Evolutionary conservation across 2,888 invertebrate species (phyloP), one percentile per base, ranked within the genome.

Genomic region (Pseudoips prasinana): DNA sequence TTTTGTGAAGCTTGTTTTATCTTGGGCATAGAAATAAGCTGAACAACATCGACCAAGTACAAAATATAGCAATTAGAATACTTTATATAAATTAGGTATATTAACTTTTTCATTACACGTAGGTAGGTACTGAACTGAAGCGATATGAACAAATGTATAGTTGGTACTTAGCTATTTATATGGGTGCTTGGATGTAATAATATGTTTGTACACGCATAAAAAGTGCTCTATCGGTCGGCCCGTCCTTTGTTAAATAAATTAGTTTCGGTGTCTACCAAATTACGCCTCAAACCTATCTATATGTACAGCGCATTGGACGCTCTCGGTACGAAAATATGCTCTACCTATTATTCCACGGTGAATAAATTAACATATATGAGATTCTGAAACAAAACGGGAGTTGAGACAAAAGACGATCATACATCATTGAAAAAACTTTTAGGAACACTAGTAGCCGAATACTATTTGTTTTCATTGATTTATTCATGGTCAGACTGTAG

Each of bases 201-300:
- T 80, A 73, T 84, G 72, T 84, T 85, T 84, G 82, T 85, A 81
- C 73, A 81, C 69, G 62, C 60, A 85, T 80, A 88, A 87, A 87
- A 87, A 87, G 69, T 76, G 75, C 60, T 81, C 78, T 86, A 85
- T 84, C 85, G 74, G 80, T 78, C 82, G 83, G 82, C 64, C 79
- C 71, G 74, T 79, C 85, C 86, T 89, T 89, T 89, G 89, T 89
- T 84, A 88, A 87, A 86, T 88, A 89, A 89, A 89, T 89, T 89
- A 87, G 89, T 81, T 88, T 87, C 89, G 89, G 89, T 89, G 85
- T 89, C 89, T 89, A 90, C 89, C 88, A 90, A 87, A 89, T 90
- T 90, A 90, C 89, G 89, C 89, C 73, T 79, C 74, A 36, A 69
- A 82, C 79, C 81, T 86, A 84, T 85, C 79, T 84, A 79, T 79